Evolutionary conservation across 2,888 invertebrate genomes (phyloP).

Genomic region (Heterodera filipjevi): DNA sequence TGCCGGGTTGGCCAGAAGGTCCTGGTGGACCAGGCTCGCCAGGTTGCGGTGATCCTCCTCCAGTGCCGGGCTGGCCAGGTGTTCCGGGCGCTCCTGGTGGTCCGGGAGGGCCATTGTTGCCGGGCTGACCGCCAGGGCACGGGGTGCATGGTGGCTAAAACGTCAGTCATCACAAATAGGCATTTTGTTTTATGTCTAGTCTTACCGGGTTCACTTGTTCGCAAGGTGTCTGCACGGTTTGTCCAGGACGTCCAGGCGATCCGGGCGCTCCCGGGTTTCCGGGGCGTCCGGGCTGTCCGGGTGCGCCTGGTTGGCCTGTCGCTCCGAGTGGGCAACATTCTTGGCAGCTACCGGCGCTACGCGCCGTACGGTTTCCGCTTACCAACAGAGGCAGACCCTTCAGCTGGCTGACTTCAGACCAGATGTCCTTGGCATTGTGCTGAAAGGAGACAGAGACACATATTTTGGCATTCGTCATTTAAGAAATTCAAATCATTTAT

Average conservation of each 20-base stretch:
- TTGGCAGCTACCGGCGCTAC: conserved; percentile 48
- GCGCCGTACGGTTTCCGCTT: conserved; percentile 54
- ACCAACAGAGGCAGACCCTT: conserved; percentile 51
- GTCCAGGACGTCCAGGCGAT: conserved; percentile 58
- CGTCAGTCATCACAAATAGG: background rate
- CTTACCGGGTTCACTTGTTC: conserved; percentile 47
- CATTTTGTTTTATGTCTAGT: conserved; percentile 20
- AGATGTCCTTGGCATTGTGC: conserved; percentile 61
- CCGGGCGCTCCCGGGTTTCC: conserved; percentile 63
- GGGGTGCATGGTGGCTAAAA: conserved; percentile 38
- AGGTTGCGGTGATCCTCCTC: conserved; percentile 41
- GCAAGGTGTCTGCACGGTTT: conserved; percentile 46
- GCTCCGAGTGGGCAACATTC: conserved; percentile 54
- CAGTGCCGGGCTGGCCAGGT: conserved; percentile 47
- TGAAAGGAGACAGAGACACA: background rate
- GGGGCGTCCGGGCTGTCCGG: conserved; percentile 51
- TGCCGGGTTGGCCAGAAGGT: background rate
- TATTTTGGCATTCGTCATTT: background rate
- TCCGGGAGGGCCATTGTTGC: conserved; percentile 52
- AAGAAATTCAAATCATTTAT: background rate
- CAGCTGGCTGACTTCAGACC: conserved; percentile 59
- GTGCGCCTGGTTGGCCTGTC: conserved; percentile 41
- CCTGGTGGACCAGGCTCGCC: conserved; percentile 15
- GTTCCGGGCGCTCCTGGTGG: conserved; percentile 53
- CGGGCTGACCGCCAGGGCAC: conserved; percentile 49